A percentile compares a stretch with the other conserved stretches of the same genome.
phyloP scores from a whole-genome alignment of 2,797 vertebrate species.

The Brachyalestes nurse region DNA sequence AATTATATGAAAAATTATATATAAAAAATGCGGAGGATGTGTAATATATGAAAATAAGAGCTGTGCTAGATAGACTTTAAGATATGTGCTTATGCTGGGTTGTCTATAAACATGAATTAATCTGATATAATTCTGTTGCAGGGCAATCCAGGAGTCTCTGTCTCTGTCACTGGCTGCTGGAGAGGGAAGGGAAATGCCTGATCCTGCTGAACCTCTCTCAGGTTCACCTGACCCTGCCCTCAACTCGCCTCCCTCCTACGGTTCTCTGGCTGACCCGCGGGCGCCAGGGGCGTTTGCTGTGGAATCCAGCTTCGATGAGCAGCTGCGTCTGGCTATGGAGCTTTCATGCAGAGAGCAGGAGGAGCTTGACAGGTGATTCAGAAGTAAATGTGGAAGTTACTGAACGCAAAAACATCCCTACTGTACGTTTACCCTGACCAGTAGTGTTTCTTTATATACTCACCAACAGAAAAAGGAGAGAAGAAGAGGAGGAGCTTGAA shows the following conservation, averaged over 20 bases:
- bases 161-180: conserved; percentile 79
- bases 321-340: conserved; percentile 92
- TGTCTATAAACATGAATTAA: background rate
- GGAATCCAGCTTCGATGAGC: conserved; percentile 86
- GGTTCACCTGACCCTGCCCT: conserved; percentile 65
- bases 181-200: conserved; percentile 68
- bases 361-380: conserved; percentile 80
- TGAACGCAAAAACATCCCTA: background rate
- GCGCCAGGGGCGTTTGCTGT: conserved; percentile 68
- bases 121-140: conserved; percentile 61
- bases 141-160: conserved; percentile 92
- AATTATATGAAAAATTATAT: no score
- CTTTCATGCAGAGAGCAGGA: conserved; percentile 89
- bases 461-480: conserved; percentile 75
- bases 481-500: conserved; percentile 92
- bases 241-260: conserved; percentile 73
- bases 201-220: conserved; percentile 65
- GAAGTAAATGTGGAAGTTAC: conserved; percentile 44
- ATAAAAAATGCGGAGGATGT: no score
- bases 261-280: conserved; percentile 64
- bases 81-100: conserved; percentile 8
- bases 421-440: background rate
- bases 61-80: conserved; percentile 2
- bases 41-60: background rate
- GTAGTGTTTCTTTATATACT: conserved; percentile 33